Evolutionary conservation across 2,888 invertebrate species (phyloP).

Genomic region (Heliconius ismenius): DNA sequence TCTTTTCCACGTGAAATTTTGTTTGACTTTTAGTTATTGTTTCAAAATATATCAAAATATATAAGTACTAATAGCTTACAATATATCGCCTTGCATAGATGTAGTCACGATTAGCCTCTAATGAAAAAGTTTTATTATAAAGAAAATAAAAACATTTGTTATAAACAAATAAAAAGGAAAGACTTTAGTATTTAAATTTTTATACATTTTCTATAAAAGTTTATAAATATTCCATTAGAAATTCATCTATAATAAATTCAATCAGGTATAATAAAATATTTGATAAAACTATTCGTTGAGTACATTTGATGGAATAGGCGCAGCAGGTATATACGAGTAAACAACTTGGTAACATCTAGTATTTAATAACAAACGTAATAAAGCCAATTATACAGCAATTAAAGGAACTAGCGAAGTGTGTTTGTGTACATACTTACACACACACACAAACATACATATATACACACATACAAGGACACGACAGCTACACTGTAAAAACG

Average conservation of each 20-base stretch:
- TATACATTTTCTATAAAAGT: too few species aligned
- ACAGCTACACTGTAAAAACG: background rate
- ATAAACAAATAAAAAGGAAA: too few species aligned
- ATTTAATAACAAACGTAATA: background rate
- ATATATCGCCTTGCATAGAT: too few species aligned
- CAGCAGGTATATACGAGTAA: background rate
- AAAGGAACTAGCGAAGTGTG: background rate
- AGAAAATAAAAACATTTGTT: too few species aligned
- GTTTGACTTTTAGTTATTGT: background rate
- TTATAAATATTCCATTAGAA: too few species aligned
- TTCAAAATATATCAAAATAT: background rate
- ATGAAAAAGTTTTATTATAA: too few species aligned
- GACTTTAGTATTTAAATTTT: too few species aligned
- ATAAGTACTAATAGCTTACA: background rate
- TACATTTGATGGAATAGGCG: too few species aligned
- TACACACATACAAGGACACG: background rate
- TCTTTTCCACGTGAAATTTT: background rate
- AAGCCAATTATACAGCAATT: constrained; percentile 11
- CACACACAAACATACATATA: background rate
- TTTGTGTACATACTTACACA: background rate
- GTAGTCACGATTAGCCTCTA: too few species aligned
- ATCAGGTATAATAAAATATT: too few species aligned
- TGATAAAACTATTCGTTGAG: background rate
- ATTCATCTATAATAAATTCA: too few species aligned
- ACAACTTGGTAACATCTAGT: constrained; percentile 1